Evolutionary conservation across 2,797 vertebrate genomes (phyloP).

Genomic region (Mallotus villosus): DNA sequence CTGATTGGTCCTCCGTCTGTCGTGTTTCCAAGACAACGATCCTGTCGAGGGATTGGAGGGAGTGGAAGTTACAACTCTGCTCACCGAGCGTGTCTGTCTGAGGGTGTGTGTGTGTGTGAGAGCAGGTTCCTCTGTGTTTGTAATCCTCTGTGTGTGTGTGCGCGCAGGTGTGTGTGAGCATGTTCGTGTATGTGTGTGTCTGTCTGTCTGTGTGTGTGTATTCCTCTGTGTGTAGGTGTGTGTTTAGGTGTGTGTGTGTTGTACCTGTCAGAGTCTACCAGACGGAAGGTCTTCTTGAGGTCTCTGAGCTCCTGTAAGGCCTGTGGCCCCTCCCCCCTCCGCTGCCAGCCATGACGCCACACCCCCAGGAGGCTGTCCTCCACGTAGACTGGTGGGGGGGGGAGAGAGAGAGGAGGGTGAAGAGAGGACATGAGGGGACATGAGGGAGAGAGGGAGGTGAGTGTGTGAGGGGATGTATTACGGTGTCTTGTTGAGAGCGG

Average conservation of each 20-base stretch:
- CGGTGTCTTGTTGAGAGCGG: too few relatives aligned
- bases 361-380: slow-evolving; percentile 79
- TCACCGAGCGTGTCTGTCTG: background rate
- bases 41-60: slow-evolving; percentile 57
- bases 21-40: slow-evolving; percentile 83
- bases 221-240: slow-evolving; percentile 1
- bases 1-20: slow-evolving; percentile 70
- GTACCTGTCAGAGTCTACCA: slow-evolving; percentile 83
- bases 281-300: slow-evolving; percentile 75
- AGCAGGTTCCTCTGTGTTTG: slow-evolving; percentile 1
- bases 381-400: slow-evolving; percentile 63
- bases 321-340: slow-evolving; percentile 70
- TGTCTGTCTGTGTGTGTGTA: background rate
- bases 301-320: slow-evolving; percentile 78
- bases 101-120: background rate
- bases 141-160: background rate
- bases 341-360: slow-evolving; percentile 88
- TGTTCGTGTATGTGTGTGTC: background rate
- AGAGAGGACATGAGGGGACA: background rate
- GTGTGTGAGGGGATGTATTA: too few relatives aligned
- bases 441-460: background rate
- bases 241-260: slow-evolving; percentile 9
- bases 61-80: background rate
- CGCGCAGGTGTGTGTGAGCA: background rate
- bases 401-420: background rate